Percentiles rank a stretch among this genome's conserved stretches.
phyloP scores from a whole-genome alignment of 2,113 vertebrate species.

The Alethe diademata region DNA sequence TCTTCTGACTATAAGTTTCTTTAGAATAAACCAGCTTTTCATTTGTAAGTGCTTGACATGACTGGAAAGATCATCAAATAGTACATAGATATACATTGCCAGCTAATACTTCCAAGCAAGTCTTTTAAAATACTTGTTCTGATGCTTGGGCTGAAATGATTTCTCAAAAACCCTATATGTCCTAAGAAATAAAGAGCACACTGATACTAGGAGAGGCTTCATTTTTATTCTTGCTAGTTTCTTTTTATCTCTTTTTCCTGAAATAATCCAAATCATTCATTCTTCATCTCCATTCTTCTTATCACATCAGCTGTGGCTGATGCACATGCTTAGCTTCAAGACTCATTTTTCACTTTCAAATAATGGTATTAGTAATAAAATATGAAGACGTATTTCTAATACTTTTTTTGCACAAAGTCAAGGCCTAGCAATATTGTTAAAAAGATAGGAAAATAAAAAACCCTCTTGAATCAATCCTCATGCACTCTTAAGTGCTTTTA shows the following conservation, averaged over 20 bases:
- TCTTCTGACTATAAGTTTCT: neutral
- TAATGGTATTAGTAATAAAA: neutral
- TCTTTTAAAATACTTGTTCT: neutral
- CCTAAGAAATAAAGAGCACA: neutral
- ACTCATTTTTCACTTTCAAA: neutral
- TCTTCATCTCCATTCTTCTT: neutral
- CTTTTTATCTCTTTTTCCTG: neutral
- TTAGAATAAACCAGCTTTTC: neutral
- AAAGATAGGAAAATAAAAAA: neutral
- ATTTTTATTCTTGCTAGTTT: neutral
- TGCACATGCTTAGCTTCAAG: neutral
- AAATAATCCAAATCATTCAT: neutral
- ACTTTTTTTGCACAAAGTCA: neutral
- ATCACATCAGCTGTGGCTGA: neutral
- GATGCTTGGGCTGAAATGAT: neutral
- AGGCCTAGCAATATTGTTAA: neutral
- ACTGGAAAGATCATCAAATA: neutral
- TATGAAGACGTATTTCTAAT: neutral
- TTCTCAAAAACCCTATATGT: neutral
- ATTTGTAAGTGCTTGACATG: neutral
- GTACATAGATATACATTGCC: neutral
- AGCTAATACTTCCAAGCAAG: neutral
- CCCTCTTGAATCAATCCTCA: neutral
- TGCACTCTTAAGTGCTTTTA: neutral
- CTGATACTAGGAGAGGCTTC: accelerated